phyloP scores from a whole-genome alignment of 92 coral and sea anemone genomes.

The Bergia puertoricense region DNA sequence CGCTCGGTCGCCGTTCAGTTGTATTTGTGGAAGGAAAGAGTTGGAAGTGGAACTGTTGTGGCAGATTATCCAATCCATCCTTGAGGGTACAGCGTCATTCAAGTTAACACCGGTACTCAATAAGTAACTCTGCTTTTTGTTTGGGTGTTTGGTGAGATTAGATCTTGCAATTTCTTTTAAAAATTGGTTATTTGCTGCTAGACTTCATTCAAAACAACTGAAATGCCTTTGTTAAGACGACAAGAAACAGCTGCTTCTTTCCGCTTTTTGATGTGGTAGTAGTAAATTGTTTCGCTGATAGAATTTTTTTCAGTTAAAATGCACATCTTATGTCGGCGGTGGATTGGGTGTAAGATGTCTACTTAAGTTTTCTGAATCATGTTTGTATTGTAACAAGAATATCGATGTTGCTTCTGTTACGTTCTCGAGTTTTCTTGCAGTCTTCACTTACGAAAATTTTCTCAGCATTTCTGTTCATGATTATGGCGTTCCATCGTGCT shows the following conservation, averaged over 20 bases:
- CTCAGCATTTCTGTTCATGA: too few relatives aligned
- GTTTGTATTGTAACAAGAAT: neutral
- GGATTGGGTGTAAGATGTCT: neutral
- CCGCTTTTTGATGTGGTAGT: neutral
- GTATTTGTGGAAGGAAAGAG: too few relatives aligned
- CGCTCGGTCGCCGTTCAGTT: neutral
- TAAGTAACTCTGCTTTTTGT: neutral
- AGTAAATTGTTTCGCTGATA: neutral
- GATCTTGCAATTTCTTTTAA: neutral
- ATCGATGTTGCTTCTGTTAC: neutral
- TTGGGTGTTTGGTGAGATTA: neutral
- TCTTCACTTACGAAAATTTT: too few relatives aligned
- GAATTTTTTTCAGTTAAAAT: neutral
- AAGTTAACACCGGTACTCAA: neutral
- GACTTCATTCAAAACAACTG: neutral
- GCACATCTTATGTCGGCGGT: neutral
- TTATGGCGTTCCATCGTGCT: too few relatives aligned
- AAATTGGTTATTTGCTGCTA: neutral
- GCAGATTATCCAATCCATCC: slow-evolving; percentile 11
- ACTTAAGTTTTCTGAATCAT: neutral
- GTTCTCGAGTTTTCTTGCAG: too few relatives aligned
- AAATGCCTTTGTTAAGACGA: neutral
- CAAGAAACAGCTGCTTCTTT: neutral
- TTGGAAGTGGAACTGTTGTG: neutral
- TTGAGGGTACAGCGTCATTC: neutral